Percentiles rank a stretch among this genome's conserved stretches.
Evolutionary conservation across 2,888 invertebrate genomes (phyloP).

Genomic region (Conus canariensis): DNA sequence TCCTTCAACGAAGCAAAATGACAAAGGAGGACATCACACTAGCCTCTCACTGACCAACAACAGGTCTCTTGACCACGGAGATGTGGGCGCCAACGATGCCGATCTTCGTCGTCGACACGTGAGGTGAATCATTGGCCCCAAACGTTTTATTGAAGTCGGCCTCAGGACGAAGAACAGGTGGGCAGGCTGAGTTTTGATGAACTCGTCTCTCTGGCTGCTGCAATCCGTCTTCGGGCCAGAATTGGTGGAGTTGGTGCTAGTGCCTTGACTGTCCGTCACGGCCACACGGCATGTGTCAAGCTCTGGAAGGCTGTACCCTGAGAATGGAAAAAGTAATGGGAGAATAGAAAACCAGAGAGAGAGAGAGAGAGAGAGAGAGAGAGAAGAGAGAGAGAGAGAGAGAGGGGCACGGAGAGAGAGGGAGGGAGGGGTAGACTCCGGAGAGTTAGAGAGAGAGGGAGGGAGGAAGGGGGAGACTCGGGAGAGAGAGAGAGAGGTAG

Average conservation of each 20-base stretch:
- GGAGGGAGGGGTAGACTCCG: too few relatives aligned
- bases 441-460: too few relatives aligned
- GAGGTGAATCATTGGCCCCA: not conserved
- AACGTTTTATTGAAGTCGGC: not conserved
- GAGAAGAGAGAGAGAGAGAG: too few relatives aligned
- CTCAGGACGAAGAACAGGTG: not conserved
- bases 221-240: not conserved
- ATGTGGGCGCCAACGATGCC: conserved; percentile 21
- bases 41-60: too few relatives aligned
- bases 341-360: too few relatives aligned
- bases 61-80: not conserved
- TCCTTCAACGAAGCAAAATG: too few relatives aligned
- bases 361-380: too few relatives aligned
- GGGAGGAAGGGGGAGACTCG: too few relatives aligned
- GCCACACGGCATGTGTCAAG: conserved; percentile 15
- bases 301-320: not conserved
- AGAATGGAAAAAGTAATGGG: too few relatives aligned
- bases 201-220: conserved; percentile 5
- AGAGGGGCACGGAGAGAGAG: too few relatives aligned
- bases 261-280: not conserved
- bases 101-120: not conserved
- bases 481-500: too few relatives aligned
- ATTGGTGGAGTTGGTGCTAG: conserved; percentile 1
- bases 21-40: too few relatives aligned
- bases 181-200: not conserved